A percentile compares a stretch with the other conserved stretches of the same genome.
phyloP scores from a whole-genome alignment of 2,797 vertebrate species.

The Enteromius anoplus region DNA sequence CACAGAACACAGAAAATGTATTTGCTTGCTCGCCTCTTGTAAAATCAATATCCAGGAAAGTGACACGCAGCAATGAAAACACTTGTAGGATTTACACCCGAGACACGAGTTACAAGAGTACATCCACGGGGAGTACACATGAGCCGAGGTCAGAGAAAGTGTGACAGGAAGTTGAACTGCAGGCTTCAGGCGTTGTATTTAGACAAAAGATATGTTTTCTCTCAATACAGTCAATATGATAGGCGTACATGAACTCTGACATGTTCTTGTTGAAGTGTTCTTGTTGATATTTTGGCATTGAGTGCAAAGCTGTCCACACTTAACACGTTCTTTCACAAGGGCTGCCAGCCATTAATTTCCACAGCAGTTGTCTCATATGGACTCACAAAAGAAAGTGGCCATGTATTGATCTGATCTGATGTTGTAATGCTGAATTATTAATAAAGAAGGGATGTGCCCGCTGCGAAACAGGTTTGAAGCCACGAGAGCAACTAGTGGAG shows the following conservation, averaged over 20 bases:
- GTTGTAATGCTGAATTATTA: conserved; percentile 62
- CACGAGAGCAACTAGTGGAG: not conserved
- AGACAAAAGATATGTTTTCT: conserved; percentile 26
- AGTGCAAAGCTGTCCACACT: not conserved
- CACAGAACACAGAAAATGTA: not conserved
- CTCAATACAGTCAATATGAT: conserved; percentile 4
- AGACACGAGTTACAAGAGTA: conserved; percentile 1
- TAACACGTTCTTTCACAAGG: conserved; percentile 3
- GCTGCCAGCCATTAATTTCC: conserved; percentile 35
- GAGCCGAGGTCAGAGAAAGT: conserved; percentile 12
- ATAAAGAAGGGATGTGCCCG: conserved; percentile 39
- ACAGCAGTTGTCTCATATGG: conserved; percentile 21
- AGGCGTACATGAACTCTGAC: not conserved
- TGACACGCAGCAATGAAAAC: conserved; percentile 25
- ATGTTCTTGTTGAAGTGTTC: not conserved
- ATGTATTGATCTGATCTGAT: conserved; percentile 52
- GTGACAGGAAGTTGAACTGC: conserved; percentile 24
- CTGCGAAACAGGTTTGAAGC: conserved; percentile 20
- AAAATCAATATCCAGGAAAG: conserved; percentile 19
- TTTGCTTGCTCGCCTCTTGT: not conserved
- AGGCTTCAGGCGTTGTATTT: not conserved
- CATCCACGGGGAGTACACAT: conserved; percentile 21
- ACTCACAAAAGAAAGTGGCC: conserved; percentile 44
- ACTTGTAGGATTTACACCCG: conserved; percentile 39
- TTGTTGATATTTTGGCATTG: conserved; percentile 9